Percentiles rank a stretch among this genome's conserved stretches.
phyloP scores from a whole-genome alignment of 1,140 invertebrate species.

The Globodera ellingtonae region DNA sequence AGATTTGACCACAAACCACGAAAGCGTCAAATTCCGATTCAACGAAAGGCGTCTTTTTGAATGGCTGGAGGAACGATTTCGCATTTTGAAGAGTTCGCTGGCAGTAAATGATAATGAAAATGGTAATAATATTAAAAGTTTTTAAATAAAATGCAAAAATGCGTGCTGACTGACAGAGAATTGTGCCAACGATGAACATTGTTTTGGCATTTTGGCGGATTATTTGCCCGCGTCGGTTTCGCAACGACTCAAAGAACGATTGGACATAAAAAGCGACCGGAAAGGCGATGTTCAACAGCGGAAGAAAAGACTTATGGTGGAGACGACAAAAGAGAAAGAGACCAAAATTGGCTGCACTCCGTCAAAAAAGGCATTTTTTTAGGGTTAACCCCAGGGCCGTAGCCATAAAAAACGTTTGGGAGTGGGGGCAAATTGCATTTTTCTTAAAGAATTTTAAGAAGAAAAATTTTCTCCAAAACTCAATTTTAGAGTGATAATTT shows the following conservation, averaged over 20 bases:
- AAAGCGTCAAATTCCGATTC: slow-evolving; percentile 10
- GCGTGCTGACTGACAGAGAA: background rate
- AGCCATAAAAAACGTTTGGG: background rate
- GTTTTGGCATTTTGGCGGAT: slow-evolving; percentile 26
- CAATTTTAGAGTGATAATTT: no score
- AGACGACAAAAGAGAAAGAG: background rate
- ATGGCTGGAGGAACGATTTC: slow-evolving; percentile 15
- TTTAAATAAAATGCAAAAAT: background rate
- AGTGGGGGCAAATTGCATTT: no score
- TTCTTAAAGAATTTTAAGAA: no score
- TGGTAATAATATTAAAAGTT: background rate
- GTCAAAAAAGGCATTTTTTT: slow-evolving; percentile 8
- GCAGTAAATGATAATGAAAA: background rate
- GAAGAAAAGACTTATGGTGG: slow-evolving; percentile 2
- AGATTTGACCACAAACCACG: background rate
- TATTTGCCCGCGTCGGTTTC: slow-evolving; percentile 14
- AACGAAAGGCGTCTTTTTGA: slow-evolving; percentile 9
- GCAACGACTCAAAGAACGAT: slow-evolving; percentile 14
- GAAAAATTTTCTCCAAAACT: no score
- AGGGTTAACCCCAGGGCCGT: background rate
- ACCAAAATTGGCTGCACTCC: background rate
- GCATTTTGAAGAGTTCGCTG: slow-evolving; percentile 5
- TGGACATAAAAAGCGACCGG: background rate
- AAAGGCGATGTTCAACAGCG: background rate
- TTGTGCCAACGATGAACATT: slow-evolving; percentile 8